Conservation (phyloP, 1,140 invertebrate species). For the Pseudomyrmex gracilis region DNA sequence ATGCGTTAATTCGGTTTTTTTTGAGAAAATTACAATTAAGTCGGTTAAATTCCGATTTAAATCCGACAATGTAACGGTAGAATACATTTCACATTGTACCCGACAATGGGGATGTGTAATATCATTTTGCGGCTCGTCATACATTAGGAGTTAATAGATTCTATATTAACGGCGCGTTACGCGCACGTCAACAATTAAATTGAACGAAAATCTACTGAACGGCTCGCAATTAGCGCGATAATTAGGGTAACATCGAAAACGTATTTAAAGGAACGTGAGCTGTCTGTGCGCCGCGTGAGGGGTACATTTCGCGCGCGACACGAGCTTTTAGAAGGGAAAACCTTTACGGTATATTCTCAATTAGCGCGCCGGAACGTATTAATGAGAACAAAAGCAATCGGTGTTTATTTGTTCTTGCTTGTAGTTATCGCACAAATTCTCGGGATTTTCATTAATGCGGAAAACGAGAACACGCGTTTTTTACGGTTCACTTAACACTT, state of each 20-base stretch:
- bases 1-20: slow-evolving; percentile 18
- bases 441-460: slow-evolving; percentile 12
- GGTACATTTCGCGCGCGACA: not conserved
- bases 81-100: too few relatives aligned
- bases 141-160: slow-evolving; percentile 5
- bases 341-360: not conserved
- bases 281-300: not conserved
- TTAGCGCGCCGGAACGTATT: not conserved
- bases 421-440: not conserved
- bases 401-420: not conserved
- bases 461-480: not conserved
- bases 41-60: slow-evolving; percentile 7
- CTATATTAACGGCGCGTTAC: not conserved
- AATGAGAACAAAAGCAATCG: not conserved
- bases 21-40: not conserved
- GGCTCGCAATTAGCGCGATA: not conserved
- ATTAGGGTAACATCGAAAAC: not conserved
- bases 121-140: too few relatives aligned
- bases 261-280: not conserved
- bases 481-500: not conserved
- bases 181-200: not conserved
- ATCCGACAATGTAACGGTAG: not conserved
- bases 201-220: not conserved
- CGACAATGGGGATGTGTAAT: too few relatives aligned
- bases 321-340: not conserved